A percentile compares a stretch with the other conserved stretches of the same genome.
These are phyloP conservation scores for Psilanteris sp. DNA, from an alignment of 1,140 invertebrate species.

Conservation along the genomic window DNA sequence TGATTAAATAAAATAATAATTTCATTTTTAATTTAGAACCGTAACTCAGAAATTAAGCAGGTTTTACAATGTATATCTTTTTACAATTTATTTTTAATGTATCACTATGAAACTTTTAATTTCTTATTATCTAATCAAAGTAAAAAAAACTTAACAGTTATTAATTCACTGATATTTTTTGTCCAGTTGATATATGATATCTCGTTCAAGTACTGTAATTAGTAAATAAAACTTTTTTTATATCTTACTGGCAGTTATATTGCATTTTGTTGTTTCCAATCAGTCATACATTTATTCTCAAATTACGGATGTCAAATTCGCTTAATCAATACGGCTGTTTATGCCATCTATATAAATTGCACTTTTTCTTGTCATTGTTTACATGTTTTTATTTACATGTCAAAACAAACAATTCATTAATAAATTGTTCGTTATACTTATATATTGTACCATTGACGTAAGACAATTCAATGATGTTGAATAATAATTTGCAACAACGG, in stretches of 20 bases:
- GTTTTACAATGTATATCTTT: conserved; percentile 9
- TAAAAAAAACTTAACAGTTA: background rate
- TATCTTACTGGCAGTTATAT: conserved; percentile 39
- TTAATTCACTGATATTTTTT: background rate
- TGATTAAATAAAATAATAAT: too few relatives aligned
- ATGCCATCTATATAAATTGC: conserved; percentile 33
- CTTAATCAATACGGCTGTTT: conserved; percentile 6
- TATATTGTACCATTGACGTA: conserved; percentile 11
- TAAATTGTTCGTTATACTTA: conserved; percentile 2
- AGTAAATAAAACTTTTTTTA: conserved; percentile 7
- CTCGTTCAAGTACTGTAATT: background rate
- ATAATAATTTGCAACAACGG: conserved; percentile 1
- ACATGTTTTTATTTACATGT: conserved; percentile 25
- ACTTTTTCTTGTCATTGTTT: conserved; percentile 43
- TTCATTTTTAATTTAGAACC: too few relatives aligned
- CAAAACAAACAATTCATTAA: conserved; percentile 1
- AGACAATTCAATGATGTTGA: conserved; percentile 14
- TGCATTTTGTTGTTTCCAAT: conserved; percentile 34
- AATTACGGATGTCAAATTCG: conserved; percentile 6
- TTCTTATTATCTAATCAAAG: conserved; percentile 11
- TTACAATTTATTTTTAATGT: conserved; percentile 16
- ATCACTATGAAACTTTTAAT: conserved; percentile 8
- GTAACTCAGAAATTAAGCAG: background rate
- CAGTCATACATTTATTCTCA: conserved; percentile 5
- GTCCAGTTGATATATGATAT: conserved; percentile 4